These are phyloP conservation scores for Atherinomorus stipes DNA, from an alignment of 2,113 vertebrate genomes.

Conservation along the genomic window DNA sequence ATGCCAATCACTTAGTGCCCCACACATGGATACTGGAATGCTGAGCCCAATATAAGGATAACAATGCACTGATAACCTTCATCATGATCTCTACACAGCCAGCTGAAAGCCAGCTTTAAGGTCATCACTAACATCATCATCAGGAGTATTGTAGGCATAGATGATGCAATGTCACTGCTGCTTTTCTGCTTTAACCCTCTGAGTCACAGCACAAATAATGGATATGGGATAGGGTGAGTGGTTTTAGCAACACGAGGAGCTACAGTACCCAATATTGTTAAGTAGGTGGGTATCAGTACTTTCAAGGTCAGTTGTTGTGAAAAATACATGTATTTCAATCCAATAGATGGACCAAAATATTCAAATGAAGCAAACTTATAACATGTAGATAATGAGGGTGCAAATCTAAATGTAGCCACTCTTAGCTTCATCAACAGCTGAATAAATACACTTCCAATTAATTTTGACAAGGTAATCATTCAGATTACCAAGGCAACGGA, in stretches of 20 bases:
- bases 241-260: too few species aligned
- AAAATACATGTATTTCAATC: background rate
- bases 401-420: constrained; percentile 3
- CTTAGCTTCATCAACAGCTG: constrained; percentile 51
- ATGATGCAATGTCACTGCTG: background rate
- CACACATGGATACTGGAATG: background rate
- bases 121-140: background rate
- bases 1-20: background rate
- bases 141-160: background rate
- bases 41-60: background rate
- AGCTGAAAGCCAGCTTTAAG: background rate
- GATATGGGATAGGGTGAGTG: too few species aligned
- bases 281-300: too few species aligned
- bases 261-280: too few species aligned
- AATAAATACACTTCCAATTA: constrained; percentile 43
- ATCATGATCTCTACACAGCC: too few species aligned
- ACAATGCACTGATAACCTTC: background rate
- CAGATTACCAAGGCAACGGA: constrained; percentile 46
- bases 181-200: too few species aligned
- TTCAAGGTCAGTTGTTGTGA: background rate
- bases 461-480: constrained; percentile 69
- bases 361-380: constrained; percentile 21
- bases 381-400: constrained; percentile 9
- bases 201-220: too few species aligned
- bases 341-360: background rate